phyloP scores from a whole-genome alignment of 2,888 invertebrate genomes.

The Melanargia galathea region DNA sequence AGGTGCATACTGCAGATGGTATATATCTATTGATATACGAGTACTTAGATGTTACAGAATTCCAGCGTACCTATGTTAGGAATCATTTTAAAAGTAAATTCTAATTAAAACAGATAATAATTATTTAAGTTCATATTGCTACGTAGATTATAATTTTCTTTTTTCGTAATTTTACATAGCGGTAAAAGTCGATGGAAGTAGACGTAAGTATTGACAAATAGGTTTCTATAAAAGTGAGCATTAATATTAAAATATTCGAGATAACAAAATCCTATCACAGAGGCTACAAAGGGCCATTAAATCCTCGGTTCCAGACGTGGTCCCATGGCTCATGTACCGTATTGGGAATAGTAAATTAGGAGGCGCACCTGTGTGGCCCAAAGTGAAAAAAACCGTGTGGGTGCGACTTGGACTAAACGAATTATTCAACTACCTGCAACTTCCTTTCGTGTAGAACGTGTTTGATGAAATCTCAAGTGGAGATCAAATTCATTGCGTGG shows the following conservation, averaged over 20 bases:
- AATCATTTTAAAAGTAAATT: no score
- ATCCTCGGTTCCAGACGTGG: slow-evolving; percentile 40
- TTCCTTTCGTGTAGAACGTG: slow-evolving; percentile 50
- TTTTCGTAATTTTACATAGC: slow-evolving; percentile 23
- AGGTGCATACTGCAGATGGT: no score
- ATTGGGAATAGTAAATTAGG: slow-evolving; percentile 78
- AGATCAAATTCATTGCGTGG: slow-evolving; percentile 47
- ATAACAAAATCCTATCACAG: slow-evolving; percentile 50
- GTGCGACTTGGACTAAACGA: slow-evolving; percentile 79
- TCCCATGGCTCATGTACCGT: slow-evolving; percentile 53
- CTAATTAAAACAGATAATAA: no score
- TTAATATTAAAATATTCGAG: slow-evolving; percentile 44
- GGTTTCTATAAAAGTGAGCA: slow-evolving; percentile 34
- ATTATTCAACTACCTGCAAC: slow-evolving; percentile 80
- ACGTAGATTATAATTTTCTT: no score
- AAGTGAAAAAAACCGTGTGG: slow-evolving; percentile 68
- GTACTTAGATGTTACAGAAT: no score
- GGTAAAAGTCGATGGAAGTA: slow-evolving; percentile 22
- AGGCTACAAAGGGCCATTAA: slow-evolving; percentile 66
- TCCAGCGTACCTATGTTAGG: no score
- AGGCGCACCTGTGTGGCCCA: slow-evolving; percentile 80
- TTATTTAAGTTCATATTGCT: no score
- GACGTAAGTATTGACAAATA: slow-evolving; percentile 38
- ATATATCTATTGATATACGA: no score
- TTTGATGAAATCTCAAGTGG: slow-evolving; percentile 35